Conservation (phyloP, 1,140 invertebrate species). For the Trichoplusia ni region DNA sequence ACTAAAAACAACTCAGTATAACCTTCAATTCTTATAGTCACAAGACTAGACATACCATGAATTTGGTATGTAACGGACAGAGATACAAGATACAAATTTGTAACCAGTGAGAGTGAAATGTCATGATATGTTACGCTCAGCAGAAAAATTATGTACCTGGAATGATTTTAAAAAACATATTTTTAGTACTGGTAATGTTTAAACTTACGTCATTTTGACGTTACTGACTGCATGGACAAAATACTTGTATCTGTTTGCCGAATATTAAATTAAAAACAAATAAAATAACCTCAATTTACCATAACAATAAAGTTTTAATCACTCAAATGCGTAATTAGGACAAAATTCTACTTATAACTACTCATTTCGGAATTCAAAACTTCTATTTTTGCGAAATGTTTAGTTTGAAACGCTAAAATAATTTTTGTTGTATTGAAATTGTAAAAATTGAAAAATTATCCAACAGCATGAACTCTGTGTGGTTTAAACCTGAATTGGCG, state of each 20-base stretch:
- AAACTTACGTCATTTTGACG: background rate
- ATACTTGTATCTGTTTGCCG: background rate
- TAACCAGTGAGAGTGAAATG: no score
- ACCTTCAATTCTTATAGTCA: background rate
- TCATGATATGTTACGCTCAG: no score
- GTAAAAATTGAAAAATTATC: background rate
- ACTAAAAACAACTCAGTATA: conserved; percentile 7
- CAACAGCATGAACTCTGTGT: conserved; percentile 57
- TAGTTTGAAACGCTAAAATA: background rate
- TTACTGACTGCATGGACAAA: background rate
- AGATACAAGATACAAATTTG: no score
- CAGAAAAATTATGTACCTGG: no score
- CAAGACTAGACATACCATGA: no score
- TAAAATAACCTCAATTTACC: conserved; percentile 18
- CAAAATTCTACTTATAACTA: conserved; percentile 1
- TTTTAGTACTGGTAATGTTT: background rate
- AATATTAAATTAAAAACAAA: conserved; percentile 10
- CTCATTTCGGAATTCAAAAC: background rate
- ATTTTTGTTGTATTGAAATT: background rate
- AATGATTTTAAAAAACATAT: background rate
- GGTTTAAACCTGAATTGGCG: conserved; percentile 64
- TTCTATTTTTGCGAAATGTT: background rate
- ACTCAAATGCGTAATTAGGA: background rate
- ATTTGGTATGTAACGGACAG: no score
- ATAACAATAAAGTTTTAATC: background rate